Evolutionary conservation across 2,888 invertebrate species (phyloP).

Genomic region (Bombyx huttoni): DNA sequence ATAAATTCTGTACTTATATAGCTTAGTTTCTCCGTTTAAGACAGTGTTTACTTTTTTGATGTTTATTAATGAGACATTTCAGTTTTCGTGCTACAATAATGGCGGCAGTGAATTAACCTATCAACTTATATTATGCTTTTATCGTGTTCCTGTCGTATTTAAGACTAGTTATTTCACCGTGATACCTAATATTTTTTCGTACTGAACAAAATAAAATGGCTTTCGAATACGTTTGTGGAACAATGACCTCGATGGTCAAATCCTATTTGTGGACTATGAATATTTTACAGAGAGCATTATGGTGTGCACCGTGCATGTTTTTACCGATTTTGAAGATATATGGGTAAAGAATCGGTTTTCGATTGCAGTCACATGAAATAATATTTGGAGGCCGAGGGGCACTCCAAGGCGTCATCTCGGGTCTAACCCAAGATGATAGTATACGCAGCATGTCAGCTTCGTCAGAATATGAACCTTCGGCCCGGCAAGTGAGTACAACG

Average conservation of each 20-base stretch:
- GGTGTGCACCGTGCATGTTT: constrained; percentile 37
- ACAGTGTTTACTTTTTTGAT: constrained; percentile 69
- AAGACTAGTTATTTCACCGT: constrained; percentile 30
- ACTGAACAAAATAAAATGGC: constrained; percentile 44
- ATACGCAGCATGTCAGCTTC: constrained; percentile 68
- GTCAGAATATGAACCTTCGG: constrained; percentile 66
- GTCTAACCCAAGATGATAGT: constrained; percentile 70
- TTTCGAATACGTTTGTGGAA: constrained; percentile 52
- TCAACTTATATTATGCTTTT: constrained; percentile 45
- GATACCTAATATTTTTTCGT: constrained; percentile 47
- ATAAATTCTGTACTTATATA: constrained; percentile 10
- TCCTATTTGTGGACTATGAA: constrained; percentile 62
- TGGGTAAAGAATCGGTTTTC: constrained; percentile 60
- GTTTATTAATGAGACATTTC: constrained; percentile 63
- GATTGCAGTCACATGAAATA: constrained; percentile 67
- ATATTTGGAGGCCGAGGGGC: constrained; percentile 57
- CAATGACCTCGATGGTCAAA: constrained; percentile 65
- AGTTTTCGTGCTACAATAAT: constrained; percentile 68
- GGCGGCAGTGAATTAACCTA: constrained; percentile 72
- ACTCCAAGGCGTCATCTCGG: constrained; percentile 65
- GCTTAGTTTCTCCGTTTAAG: constrained; percentile 23
- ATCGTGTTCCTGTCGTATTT: constrained; percentile 20
- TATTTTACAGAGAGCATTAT: constrained; percentile 57
- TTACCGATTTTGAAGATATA: constrained; percentile 41
- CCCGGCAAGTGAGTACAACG: constrained; percentile 63